Conservation (phyloP, 37 sponge, comb jelly and placozoan genomes). For the Bolinopsis microptera region DNA sequence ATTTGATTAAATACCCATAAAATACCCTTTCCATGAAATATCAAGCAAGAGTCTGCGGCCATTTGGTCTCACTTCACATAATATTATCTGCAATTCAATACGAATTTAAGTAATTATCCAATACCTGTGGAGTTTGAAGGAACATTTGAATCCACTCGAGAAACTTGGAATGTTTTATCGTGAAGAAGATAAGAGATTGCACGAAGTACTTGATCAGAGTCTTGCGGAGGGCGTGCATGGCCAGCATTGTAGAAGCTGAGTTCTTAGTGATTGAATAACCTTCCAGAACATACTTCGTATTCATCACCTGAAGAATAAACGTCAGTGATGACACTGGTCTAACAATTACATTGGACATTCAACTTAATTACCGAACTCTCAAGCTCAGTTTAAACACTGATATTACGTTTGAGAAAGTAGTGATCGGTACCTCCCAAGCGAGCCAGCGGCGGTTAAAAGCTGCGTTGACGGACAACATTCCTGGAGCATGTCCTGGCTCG, state of each 20-base stretch:
- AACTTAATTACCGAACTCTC: too few relatives aligned
- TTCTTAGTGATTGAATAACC: conserved; percentile 94
- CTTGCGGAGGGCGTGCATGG: conserved; percentile 76
- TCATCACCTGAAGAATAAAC: conserved; percentile 69
- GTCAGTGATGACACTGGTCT: too few relatives aligned
- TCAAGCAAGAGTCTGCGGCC: too few relatives aligned
- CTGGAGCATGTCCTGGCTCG: conserved; percentile 77
- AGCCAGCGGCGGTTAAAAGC: conserved; percentile 78
- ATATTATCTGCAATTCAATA: too few relatives aligned
- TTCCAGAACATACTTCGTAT: conserved; percentile 82
- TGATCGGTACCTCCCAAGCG: conserved; percentile 87
- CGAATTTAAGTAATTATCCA: too few relatives aligned
- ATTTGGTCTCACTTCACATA: too few relatives aligned
- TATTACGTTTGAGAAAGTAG: too few relatives aligned
- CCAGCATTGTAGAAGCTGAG: conserved; percentile 82
- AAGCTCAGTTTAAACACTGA: too few relatives aligned
- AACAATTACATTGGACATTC: too few relatives aligned
- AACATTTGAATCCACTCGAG: conserved; percentile 47
- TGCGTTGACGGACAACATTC: conserved; percentile 84
- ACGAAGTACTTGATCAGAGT: conserved; percentile 81
- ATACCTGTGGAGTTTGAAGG: conserved; percentile 58
- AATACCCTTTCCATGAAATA: too few relatives aligned
- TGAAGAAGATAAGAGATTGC: conserved; percentile 68
- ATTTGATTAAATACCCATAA: too few relatives aligned
- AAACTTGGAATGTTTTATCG: conserved; percentile 30